Base-by-base conservation (phyloP, 2,797 vertebrate genomes). In the Otus scops region DNA sequence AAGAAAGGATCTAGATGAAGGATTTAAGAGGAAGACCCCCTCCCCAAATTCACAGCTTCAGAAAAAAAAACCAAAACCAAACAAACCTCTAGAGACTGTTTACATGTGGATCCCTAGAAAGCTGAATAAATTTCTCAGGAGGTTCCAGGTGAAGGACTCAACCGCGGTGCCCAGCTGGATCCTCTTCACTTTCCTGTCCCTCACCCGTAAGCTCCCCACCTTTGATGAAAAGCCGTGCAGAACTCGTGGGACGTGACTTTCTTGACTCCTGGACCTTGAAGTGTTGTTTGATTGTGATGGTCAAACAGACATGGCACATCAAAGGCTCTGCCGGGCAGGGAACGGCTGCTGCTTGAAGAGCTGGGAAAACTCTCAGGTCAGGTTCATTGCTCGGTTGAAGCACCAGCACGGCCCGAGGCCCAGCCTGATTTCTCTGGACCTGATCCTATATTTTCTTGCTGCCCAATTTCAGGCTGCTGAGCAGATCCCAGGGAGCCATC, bases 391-490 rank as follows among this genome's bases (percentile, higher is more conserved):
- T 30, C 4, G 1, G n/a, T 14, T 30, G 9, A 3, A 41, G 57
- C 47, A 7, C 39, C 60, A 28, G 53, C 39, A 20, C 0, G 0
- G 17, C 27, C 47, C 0, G 0, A 38, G 3, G 45, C 50, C 53
- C 0, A 0, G 34, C 9, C 19, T 45, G 45, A 7, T 67, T 67
- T 85, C 2, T 27, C 36, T 28, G 64, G 45, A 30, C 22, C 53
- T 41, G 45, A 13, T 43, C 34, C 47, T 9, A 0, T 5, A 34
- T 57, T 47, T 10, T 5, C 71, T 19, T 24, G 23, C 0, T 77
- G 64, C 26, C 47, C 9, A 0, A 5, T 65, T 34, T 22, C 1
- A 5, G 7, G 59, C 13, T 28, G 76, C 61, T 21, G 82, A 34
- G 56, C 47, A 74, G 82, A 17, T n/a, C 56, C 22, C n/a, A n/a